phyloP scores from a whole-genome alignment of 2,113 vertebrate genomes.

The Forbesichthys agassizii region DNA sequence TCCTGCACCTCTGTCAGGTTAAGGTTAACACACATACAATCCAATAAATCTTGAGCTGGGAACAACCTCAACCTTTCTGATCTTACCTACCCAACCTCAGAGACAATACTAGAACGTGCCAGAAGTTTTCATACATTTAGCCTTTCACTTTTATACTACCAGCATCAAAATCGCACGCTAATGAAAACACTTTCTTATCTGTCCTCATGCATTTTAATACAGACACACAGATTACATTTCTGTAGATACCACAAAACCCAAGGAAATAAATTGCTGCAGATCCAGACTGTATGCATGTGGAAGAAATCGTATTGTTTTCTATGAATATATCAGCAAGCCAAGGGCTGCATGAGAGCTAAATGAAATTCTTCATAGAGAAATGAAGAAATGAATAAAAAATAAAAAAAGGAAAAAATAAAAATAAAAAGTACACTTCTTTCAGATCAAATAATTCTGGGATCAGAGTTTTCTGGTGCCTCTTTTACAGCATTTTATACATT shows the following conservation, averaged over 20 bases:
- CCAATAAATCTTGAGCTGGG: not conserved
- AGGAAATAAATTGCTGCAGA: conserved; percentile 46
- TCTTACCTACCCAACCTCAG: conserved; percentile 24
- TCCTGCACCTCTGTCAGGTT: not conserved
- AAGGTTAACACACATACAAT: not conserved
- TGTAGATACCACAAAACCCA: conserved; percentile 62
- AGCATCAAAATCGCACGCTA: conserved; percentile 38
- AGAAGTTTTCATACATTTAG: conserved; percentile 22
- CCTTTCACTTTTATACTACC: conserved; percentile 32
- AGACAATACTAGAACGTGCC: conserved; percentile 35
- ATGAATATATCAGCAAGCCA: conserved; percentile 72
- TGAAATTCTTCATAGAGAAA: conserved; percentile 46
- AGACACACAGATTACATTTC: conserved; percentile 64
- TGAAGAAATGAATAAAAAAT: not conserved
- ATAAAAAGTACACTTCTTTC: too few species aligned
- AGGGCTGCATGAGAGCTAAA: conserved; percentile 35
- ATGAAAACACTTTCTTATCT: conserved; percentile 61
- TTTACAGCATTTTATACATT: too few species aligned
- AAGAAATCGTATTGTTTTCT: conserved; percentile 69
- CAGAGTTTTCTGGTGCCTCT: too few species aligned
- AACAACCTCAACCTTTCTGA: conserved; percentile 7
- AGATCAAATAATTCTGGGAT: too few species aligned
- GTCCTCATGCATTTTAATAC: conserved; percentile 75
- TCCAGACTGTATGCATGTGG: conserved; percentile 55
- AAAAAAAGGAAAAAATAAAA: too few species aligned